Conservation (phyloP, 2,797 vertebrate species). For the Zalophus californianus region DNA sequence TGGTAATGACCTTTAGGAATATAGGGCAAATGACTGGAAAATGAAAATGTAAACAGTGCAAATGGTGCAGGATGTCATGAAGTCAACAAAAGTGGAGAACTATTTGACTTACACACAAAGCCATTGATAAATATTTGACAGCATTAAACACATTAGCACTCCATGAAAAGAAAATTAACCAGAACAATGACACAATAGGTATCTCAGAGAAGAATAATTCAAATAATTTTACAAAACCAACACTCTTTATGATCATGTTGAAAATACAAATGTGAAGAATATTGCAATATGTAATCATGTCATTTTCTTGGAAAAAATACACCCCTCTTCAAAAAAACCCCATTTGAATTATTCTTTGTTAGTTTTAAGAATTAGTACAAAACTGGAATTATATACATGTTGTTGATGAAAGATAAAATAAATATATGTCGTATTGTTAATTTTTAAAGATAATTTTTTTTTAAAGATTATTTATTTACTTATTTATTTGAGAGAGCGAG, state of each 20-base stretch:
- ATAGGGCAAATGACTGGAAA: background rate
- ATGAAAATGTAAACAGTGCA: background rate
- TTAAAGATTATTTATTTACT: too few species aligned
- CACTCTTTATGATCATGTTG: background rate
- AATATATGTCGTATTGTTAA: background rate
- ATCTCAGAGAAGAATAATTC: background rate
- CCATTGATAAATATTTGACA: background rate
- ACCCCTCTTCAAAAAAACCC: background rate
- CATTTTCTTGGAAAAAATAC: conserved; percentile 30
- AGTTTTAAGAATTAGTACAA: conserved; percentile 48
- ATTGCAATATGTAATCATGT: background rate
- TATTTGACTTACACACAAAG: conserved; percentile 7
- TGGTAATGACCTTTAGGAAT: background rate
- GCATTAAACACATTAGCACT: background rate
- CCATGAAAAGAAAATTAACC: background rate
- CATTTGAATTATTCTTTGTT: conserved; percentile 25
- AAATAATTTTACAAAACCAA: conserved; percentile 15
- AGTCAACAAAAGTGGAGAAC: background rate
- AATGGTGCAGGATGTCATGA: background rate
- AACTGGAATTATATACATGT: background rate
- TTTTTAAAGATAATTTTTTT: background rate
- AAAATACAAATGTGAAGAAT: conserved; percentile 8
- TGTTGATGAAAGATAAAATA: background rate
- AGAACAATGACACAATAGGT: background rate
- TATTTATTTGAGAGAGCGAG: too few species aligned